A percentile compares a stretch with the other conserved stretches of the same genome.
phyloP scores from a whole-genome alignment of 2,113 vertebrate genomes.

The Trogon melanurus region DNA sequence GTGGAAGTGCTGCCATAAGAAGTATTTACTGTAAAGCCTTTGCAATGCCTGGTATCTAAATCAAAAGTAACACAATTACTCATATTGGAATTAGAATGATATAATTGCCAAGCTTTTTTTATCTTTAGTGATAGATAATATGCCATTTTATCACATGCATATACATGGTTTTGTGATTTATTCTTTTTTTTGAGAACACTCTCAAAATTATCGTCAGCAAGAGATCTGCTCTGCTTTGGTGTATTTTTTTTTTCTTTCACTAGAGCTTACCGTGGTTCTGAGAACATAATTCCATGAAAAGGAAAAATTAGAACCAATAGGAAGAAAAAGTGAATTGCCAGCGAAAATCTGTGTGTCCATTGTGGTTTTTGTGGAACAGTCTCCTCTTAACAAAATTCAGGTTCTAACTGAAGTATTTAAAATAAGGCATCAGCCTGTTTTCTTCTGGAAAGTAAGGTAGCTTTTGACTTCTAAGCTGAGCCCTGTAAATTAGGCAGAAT shows the following conservation, averaged over 20 bases:
- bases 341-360: not conserved
- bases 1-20: not conserved
- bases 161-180: not conserved
- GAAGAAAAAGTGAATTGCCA: not conserved
- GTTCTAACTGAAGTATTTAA: not conserved
- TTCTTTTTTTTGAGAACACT: constrained; percentile 34
- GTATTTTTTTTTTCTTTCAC: constrained; percentile 7
- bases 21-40: constrained; percentile 33
- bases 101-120: constrained; percentile 68
- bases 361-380: not conserved
- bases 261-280: not conserved
- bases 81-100: constrained; percentile 53
- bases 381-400: not conserved
- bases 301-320: not conserved
- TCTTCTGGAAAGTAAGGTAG: constrained; percentile 6
- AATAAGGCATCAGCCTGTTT: not conserved
- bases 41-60: constrained; percentile 56
- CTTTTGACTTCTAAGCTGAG: constrained; percentile 9
- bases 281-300: not conserved
- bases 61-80: constrained; percentile 58
- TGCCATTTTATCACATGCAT: constrained; percentile 17
- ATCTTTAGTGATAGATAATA: constrained; percentile 50
- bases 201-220: constrained; percentile 14
- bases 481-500: not conserved
- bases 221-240: not conserved